Percentiles rank a stretch among this genome's conserved stretches.
phyloP scores from a whole-genome alignment of 2,888 invertebrate species.

The Patella pellucida region DNA sequence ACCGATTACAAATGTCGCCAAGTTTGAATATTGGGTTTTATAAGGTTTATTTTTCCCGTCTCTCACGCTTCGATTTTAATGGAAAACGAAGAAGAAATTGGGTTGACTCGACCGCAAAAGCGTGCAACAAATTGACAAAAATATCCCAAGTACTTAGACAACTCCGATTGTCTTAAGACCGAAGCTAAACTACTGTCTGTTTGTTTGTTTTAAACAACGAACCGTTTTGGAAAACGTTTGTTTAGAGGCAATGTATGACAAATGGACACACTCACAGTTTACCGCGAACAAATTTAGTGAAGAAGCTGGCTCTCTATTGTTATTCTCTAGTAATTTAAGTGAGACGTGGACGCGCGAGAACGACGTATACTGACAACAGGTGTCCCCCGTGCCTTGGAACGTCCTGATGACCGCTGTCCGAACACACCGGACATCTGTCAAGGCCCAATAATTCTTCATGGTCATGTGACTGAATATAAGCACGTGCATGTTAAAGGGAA shows the following conservation, averaged over 20 bases:
- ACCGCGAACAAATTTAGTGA: background rate
- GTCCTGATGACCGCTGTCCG: background rate
- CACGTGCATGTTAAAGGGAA: background rate
- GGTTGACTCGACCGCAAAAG: too few relatives aligned
- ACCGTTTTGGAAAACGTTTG: background rate
- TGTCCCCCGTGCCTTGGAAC: background rate
- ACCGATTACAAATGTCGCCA: too few relatives aligned
- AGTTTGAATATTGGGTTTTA: too few relatives aligned
- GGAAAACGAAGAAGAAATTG: too few relatives aligned
- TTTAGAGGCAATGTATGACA: background rate
- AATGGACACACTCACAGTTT: slow-evolving; percentile 5
- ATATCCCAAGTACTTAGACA: background rate
- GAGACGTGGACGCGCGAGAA: too few relatives aligned
- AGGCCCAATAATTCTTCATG: background rate
- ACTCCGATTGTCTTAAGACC: background rate
- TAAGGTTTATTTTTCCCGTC: too few relatives aligned
- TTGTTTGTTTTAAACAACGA: slow-evolving; percentile 4
- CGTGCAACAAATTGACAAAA: background rate
- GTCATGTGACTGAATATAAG: background rate
- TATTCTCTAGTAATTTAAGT: background rate
- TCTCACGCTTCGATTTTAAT: too few relatives aligned
- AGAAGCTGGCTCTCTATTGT: background rate
- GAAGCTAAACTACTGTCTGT: background rate
- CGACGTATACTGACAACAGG: too few relatives aligned
- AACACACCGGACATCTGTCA: slow-evolving; percentile 1